Conservation (phyloP, 2,888 invertebrate genomes). For the Dynastes hyllus region DNA sequence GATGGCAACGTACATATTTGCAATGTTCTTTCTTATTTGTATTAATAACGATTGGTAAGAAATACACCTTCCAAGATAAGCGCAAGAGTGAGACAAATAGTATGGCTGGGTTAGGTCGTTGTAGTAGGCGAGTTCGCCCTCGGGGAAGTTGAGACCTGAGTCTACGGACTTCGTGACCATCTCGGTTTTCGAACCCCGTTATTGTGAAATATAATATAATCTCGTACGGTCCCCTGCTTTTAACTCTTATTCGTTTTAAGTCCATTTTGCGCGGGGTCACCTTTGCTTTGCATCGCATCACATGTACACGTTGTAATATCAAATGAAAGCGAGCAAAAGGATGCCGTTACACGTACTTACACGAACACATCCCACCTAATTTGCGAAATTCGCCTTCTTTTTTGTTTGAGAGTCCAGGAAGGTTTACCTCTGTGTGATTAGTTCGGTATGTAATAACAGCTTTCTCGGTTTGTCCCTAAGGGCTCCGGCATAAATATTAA, state of each 20-base stretch:
- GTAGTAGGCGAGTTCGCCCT: constrained; percentile 46
- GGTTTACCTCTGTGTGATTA: constrained; percentile 48
- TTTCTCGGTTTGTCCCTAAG: constrained; percentile 49
- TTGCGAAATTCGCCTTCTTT: constrained; percentile 42
- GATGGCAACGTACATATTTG: not conserved
- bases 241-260: constrained; percentile 44
- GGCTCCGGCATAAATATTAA: constrained; percentile 47
- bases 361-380: constrained; percentile 30
- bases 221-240: constrained; percentile 40
- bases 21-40: not conserved
- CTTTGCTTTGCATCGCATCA: constrained; percentile 25
- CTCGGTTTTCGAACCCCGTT: constrained; percentile 50
- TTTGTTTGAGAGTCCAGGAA: constrained; percentile 36
- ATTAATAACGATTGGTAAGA: not conserved
- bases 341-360: constrained; percentile 22
- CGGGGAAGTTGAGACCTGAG: constrained; percentile 41
- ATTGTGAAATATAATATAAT: constrained; percentile 51
- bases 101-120: constrained; percentile 31
- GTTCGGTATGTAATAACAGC: constrained; percentile 52
- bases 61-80: constrained; percentile 29
- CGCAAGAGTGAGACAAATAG: constrained; percentile 32
- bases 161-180: constrained; percentile 48
- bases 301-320: constrained; percentile 21
- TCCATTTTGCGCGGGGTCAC: constrained; percentile 32
- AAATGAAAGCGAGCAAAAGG: constrained; percentile 37